These are phyloP conservation scores for Chironomus tepperi DNA, from an alignment of 1,140 invertebrate genomes.

Conservation along the genomic window DNA sequence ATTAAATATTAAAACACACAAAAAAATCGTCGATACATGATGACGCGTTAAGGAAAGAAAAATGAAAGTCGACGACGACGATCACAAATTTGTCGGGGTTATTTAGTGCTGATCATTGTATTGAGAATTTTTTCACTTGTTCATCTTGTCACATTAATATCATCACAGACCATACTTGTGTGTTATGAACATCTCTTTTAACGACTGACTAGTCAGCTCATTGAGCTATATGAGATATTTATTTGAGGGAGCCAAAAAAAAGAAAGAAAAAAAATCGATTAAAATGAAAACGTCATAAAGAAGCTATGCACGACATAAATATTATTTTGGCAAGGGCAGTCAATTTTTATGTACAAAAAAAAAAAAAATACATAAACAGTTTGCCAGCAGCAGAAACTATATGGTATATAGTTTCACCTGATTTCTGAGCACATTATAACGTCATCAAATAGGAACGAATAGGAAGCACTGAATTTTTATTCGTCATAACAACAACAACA, in stretches of 20 bases:
- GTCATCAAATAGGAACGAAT: background rate
- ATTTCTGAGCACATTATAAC: constrained; percentile 1
- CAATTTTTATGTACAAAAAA: background rate
- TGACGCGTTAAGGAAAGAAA: too few species aligned
- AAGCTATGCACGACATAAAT: background rate
- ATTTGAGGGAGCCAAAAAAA: background rate
- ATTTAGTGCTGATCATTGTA: background rate
- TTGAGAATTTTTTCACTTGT: background rate
- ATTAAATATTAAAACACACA: too few species aligned
- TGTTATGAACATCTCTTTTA: background rate
- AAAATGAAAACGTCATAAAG: background rate
- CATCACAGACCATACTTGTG: background rate
- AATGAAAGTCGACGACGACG: too few species aligned
- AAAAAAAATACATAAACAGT: background rate
- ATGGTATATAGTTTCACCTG: background rate
- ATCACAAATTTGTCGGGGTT: too few species aligned
- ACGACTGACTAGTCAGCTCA: constrained; percentile 3
- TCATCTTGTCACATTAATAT: background rate
- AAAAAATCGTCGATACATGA: too few species aligned
- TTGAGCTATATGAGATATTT: background rate
- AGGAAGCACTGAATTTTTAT: too few species aligned
- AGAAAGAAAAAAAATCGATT: background rate
- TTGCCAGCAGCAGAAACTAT: too few species aligned
- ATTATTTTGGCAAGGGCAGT: background rate
- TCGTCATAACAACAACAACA: background rate